Conservation (phyloP, 2,797 vertebrate genomes). For the Bucorvus abyssinicus region DNA sequence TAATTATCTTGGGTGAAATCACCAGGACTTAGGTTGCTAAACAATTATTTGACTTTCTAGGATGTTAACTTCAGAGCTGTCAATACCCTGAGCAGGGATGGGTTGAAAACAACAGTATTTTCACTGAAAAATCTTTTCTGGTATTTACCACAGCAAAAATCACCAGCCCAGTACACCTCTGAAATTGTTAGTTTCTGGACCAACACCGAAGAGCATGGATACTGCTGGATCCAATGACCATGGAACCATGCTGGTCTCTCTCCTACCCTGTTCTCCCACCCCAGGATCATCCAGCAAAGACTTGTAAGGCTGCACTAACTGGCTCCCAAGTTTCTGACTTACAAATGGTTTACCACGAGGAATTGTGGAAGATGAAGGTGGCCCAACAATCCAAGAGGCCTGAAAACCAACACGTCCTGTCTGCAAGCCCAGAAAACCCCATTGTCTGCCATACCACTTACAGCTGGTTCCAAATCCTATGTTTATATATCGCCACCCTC, state of each 20-base stretch:
- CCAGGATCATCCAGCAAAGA: neutral
- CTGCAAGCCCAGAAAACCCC: neutral
- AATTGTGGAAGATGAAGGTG: neutral
- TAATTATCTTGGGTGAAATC: neutral
- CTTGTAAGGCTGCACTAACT: neutral
- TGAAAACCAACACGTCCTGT: neutral
- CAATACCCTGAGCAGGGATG: accelerated
- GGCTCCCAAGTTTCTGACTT: neutral
- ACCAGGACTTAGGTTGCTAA: neutral
- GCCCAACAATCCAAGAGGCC: neutral
- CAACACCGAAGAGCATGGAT: neutral
- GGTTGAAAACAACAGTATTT: neutral
- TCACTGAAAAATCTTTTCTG: neutral
- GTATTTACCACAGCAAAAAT: neutral
- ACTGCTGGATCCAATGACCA: neutral
- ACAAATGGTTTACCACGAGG: neutral
- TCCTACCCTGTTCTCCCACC: neutral
- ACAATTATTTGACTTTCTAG: neutral
- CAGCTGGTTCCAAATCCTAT: accelerated
- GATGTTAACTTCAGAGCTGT: neutral
- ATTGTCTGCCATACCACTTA: neutral
- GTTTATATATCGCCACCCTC: neutral
- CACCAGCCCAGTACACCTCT: neutral
- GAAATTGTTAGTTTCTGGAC: neutral
- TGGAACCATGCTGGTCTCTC: accelerated